Conservation (phyloP, 2,888 invertebrate species). For the Tenthredo scrophulariae region DNA sequence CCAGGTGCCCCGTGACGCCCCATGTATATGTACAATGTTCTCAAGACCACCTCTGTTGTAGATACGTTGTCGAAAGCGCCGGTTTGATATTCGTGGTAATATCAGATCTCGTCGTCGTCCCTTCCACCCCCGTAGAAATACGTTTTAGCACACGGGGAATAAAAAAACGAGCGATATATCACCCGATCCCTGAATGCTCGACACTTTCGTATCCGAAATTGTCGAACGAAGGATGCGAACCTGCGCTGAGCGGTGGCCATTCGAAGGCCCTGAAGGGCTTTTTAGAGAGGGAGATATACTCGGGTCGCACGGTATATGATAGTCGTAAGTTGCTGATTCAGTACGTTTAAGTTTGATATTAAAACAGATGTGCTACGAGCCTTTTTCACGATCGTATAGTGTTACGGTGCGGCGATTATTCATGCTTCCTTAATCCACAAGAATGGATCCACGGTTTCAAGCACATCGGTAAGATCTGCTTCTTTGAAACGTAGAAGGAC, state of each 20-base stretch:
- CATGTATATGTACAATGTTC: neutral
- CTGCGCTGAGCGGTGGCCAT: conserved; percentile 18
- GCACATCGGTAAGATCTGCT: no score
- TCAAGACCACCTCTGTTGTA: neutral
- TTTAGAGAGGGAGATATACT: conserved; percentile 19
- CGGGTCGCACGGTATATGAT: neutral
- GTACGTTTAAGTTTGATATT: conserved; percentile 35
- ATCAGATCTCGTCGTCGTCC: neutral
- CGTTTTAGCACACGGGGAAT: conserved; percentile 26
- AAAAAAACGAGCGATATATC: conserved; percentile 36
- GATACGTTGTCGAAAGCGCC: neutral
- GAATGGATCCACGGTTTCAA: neutral
- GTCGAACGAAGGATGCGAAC: conserved; percentile 29
- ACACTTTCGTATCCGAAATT: conserved; percentile 44
- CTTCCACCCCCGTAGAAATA: conserved; percentile 6
- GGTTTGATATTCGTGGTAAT: conserved; percentile 25
- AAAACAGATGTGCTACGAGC: conserved; percentile 13
- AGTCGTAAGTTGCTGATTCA: conserved; percentile 36
- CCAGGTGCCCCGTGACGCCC: conserved; percentile 18
- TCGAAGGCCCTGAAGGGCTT: conserved; percentile 27
- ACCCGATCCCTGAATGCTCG: conserved; percentile 35
- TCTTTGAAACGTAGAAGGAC: neutral
- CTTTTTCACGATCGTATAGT: neutral
- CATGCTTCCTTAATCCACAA: neutral
- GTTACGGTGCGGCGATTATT: neutral